Evolutionary conservation across 2,113 vertebrate species (phyloP).

Genomic region (Emydocephalus ijimae): DNA sequence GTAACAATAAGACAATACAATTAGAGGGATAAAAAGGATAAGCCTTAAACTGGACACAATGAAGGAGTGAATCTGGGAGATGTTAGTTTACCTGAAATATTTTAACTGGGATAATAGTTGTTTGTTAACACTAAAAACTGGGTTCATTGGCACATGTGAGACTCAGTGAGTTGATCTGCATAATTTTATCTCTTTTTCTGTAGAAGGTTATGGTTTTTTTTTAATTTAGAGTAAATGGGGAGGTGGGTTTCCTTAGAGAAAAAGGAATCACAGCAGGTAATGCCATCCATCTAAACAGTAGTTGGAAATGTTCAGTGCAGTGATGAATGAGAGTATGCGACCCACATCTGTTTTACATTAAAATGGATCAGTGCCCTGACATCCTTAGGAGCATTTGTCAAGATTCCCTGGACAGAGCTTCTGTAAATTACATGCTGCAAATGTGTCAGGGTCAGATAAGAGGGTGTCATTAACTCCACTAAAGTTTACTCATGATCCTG

Average conservation of each 20-base stretch:
- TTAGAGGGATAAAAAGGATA: not conserved
- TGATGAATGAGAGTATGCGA: constrained; percentile 82
- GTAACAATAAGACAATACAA: not conserved
- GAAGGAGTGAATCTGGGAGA: not conserved
- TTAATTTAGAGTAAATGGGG: not conserved
- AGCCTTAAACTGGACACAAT: not conserved
- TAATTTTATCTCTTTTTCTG: not conserved
- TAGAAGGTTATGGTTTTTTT: no score
- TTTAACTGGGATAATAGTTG: not conserved
- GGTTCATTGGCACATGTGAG: not conserved
- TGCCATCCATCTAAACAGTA: constrained; percentile 68
- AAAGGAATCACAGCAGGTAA: constrained; percentile 74
- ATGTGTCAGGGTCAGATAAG: constrained; percentile 88
- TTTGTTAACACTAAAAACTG: not conserved
- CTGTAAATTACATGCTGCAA: constrained; percentile 87
- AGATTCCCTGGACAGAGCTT: constrained; percentile 86
- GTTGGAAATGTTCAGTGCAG: constrained; percentile 62
- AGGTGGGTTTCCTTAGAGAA: constrained; percentile 27
- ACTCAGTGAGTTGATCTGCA: not conserved
- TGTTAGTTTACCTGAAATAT: not conserved
- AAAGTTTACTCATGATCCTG: constrained; percentile 73
- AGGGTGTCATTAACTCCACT: constrained; percentile 77
- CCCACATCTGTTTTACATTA: constrained; percentile 91
- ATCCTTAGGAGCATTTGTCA: constrained; percentile 82
- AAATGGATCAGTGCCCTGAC: constrained; percentile 85